These are phyloP conservation scores for Aspidiotus destructor DNA, from an alignment of 2,888 invertebrate species.

Conservation along the genomic window DNA sequence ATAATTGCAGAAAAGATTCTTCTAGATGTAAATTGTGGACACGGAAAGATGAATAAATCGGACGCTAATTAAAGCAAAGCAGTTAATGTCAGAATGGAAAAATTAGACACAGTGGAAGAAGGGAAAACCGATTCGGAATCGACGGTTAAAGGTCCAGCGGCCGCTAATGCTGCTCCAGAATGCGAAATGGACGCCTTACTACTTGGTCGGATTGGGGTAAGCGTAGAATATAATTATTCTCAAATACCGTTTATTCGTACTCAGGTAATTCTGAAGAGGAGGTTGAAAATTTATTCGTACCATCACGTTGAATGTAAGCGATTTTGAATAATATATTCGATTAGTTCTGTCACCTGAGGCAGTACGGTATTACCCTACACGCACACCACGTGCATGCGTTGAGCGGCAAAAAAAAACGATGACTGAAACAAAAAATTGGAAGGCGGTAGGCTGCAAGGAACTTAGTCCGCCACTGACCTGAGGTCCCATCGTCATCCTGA, in stretches of 20 bases:
- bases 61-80: no score
- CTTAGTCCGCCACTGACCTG: no score
- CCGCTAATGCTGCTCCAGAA: slow-evolving; percentile 48
- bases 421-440: no score
- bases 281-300: background rate
- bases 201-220: slow-evolving; percentile 68
- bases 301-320: background rate
- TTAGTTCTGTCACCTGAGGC: no score
- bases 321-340: background rate
- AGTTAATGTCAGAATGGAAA: slow-evolving; percentile 14
- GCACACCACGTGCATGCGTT: no score
- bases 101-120: slow-evolving; percentile 21
- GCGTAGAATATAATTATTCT: slow-evolving; percentile 39
- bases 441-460: no score
- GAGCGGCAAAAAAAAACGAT: no score
- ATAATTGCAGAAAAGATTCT: background rate
- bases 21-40: background rate
- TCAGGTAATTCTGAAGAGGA: background rate
- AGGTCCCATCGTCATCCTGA: no score
- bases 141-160: slow-evolving; percentile 38
- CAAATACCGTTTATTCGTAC: background rate
- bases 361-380: no score
- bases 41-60: no score
- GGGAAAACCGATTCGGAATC: slow-evolving; percentile 23
- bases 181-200: slow-evolving; percentile 72